Percentiles rank a stretch among this genome's conserved stretches.
Conservation (phyloP, 37 sponge, comb jelly and placozoan species). For the Chondrilla cf. caribensis region DNA sequence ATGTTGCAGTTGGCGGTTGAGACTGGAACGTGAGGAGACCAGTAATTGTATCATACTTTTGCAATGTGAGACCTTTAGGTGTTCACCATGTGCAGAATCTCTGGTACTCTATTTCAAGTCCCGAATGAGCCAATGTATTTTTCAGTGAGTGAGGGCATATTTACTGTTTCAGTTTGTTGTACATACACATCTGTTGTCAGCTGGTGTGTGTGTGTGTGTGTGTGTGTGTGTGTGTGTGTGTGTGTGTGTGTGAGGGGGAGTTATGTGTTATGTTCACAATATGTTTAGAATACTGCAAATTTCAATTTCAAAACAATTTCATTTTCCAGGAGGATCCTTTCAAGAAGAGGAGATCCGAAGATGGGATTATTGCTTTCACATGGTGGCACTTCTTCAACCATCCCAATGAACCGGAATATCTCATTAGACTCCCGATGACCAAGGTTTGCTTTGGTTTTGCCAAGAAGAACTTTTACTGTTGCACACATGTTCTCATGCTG, state of each 20-base stretch:
- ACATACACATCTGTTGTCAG: no score
- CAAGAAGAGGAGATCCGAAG: slow-evolving; percentile 75
- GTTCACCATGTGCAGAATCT: slow-evolving; percentile 27
- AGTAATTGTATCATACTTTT: background rate
- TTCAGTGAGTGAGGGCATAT: no score
- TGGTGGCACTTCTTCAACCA: slow-evolving; percentile 79
- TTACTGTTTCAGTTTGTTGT: no score
- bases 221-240: slow-evolving; percentile 20
- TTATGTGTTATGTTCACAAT: no score
- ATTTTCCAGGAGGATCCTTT: slow-evolving; percentile 56
- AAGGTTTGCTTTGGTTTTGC: slow-evolving; percentile 67
- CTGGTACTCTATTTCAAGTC: slow-evolving; percentile 80
- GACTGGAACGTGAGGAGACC: slow-evolving; percentile 52
- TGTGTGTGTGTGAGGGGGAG: no score
- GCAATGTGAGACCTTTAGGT: background rate
- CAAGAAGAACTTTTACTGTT: no score
- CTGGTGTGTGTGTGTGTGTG: background rate
- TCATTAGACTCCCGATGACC: slow-evolving; percentile 89
- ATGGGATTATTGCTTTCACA: slow-evolving; percentile 89
- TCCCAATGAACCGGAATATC: slow-evolving; percentile 71
- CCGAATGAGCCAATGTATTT: slow-evolving; percentile 84
- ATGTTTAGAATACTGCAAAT: background rate
- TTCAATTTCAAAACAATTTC: background rate
- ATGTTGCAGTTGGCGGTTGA: slow-evolving; percentile 25
- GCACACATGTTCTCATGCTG: no score